Evolutionary conservation across 92 coral and sea anemone species (phyloP).

Genomic region (Hydrozoanthus gracilis): DNA sequence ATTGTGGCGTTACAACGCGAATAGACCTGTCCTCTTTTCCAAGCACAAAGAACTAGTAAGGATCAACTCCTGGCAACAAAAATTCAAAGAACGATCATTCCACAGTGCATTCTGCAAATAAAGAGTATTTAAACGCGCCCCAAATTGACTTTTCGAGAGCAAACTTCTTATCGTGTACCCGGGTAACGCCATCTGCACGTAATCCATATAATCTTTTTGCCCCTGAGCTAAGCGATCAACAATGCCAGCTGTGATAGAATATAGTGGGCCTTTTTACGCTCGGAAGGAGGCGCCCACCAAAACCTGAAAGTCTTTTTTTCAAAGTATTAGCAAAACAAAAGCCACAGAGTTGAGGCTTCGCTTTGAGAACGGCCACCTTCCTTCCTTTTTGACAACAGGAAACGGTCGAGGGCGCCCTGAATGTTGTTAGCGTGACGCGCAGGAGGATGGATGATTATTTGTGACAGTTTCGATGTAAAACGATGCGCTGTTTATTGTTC

Average conservation of each 20-base stretch:
- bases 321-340: neutral
- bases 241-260: constrained; percentile 9
- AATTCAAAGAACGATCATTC: neutral
- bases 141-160: constrained; percentile 15
- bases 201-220: neutral
- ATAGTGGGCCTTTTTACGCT: neutral
- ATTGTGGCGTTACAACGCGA: neutral
- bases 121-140: neutral
- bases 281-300: neutral
- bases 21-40: neutral
- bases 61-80: neutral
- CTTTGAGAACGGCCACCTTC: neutral
- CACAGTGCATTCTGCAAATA: constrained; percentile 10
- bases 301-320: neutral
- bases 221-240: neutral
- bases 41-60: neutral
- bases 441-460: neutral
- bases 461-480: constrained; percentile 30
- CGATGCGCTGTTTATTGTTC: constrained; percentile 28
- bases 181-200: constrained; percentile 11
- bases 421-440: constrained; percentile 42
- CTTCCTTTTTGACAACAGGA: constrained; percentile 35
- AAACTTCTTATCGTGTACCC: neutral
- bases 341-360: neutral
- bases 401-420: neutral